Base-by-base conservation (phyloP, 2,797 vertebrate genomes). In the Notolabrus celidotus region DNA sequence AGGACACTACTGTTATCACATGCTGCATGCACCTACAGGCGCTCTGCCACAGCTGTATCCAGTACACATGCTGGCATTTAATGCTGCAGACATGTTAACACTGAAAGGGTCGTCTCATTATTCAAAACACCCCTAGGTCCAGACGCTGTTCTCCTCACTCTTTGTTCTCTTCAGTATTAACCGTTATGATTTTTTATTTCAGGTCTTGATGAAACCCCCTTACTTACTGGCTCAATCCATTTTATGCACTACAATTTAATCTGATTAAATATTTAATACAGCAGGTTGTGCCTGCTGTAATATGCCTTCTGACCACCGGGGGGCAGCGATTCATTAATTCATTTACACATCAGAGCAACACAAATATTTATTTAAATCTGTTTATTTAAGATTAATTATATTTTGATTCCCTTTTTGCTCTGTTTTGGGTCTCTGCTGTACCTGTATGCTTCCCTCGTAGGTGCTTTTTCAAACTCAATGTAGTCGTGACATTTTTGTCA, bases 1-100 rank as follows among this genome's bases (percentile, higher is more conserved):
- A 86, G 77, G 80, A 84, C 80, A 58, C 51, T 46, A 66, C 72
- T 56, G 66, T 80, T 83, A 85, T 82, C 78, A 29, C 50, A 41
- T 36, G 39, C 47, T 61, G 69, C 53, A 56, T 64, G 70, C 53
- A 68, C 52, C 69, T 67, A 23, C 29, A 65, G 74, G 63, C 63
- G 57, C 53, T 47, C 39, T 1, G 23, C 51, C 49, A 27, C 61
- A 41, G 16, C 51, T 68, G 27, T 16, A 81, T 79, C 38, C 58
- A 73, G 41, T 54, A 33, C 50, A 60, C 47, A 57, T 33, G 54
- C 39, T 45, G 77, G 20, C 36, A 23, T 56, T 27, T 60, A 61
- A 19, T 14, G 25, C 55, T 55, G 50, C 50, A 31, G 46, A 50
- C 71, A 20, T 64, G 62, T 71, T 72, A n/a, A 68, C 51, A 50